Base-by-base conservation (phyloP, 2,888 invertebrate species). In the Phortica okadai region DNA sequence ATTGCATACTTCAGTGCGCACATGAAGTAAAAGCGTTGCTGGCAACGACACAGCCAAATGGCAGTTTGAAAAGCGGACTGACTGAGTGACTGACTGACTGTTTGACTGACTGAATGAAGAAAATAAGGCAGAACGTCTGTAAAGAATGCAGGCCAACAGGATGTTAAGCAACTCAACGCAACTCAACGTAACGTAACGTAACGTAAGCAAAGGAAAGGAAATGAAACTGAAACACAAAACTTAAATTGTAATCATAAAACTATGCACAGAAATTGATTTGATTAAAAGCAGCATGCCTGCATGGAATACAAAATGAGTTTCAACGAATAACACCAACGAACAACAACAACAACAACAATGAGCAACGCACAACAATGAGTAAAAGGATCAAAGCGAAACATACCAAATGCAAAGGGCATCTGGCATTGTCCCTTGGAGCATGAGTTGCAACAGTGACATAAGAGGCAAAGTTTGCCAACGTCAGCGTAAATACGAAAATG, bases 201-300 rank as follows among this genome's bases (percentile, higher is more conserved):
- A 59, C 14, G 6, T 41, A 66, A 33, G 42, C n/a, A 14, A 42
- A 41, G 4, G 14, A 25, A 54, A 25, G 75, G 78, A 80, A 81
- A 81, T 74, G 83, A 81, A 85, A 84, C 79, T 76, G 74, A 73
- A 45, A 62, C 84, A 82, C 76, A 78, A 83, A 87, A 85, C 84
- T 86, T 83, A 85, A 86, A 87, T 83, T 85, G 86, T 86, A 82
- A 82, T 80, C 86, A 87, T 86, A 86, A 86, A 86, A 86, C 87
- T 87, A 86, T 87, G 85, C 84, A 80, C 77, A 80, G 82, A 86
- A 87, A 86, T 86, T 86, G 86, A 86, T 87, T 86, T 86, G 86
- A 86, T 86, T 86, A 86, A 86, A 86, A 82, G 84, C 81, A 80
- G 80, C 74, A 73, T 78, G 81, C 79, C 79, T 84, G 81, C 76